Base-by-base conservation (phyloP, 2,888 invertebrate species). In the Drosophila eohydei region DNA sequence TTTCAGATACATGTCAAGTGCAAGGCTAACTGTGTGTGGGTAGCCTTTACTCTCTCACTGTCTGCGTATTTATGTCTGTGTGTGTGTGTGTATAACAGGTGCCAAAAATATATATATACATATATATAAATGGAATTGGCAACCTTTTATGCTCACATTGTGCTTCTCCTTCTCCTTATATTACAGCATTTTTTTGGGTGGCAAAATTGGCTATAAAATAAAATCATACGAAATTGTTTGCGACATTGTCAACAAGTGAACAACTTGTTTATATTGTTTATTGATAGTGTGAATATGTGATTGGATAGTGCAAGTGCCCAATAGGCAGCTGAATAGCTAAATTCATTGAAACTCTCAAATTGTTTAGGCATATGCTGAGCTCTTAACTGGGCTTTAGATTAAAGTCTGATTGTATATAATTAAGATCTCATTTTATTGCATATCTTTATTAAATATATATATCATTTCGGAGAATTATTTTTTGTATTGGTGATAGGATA, bases 181-280 rank as follows among this genome's bases (percentile, higher is more conserved):
- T 21, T 21, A 21, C 21, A 57, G n/a, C n/a, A 30, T 66, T 62
- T 50, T 44, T 34, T 38, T 56, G 40, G 59, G 59, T 9, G 34
- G 41, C 9, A 48, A 60, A 59, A 65, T 44, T 63, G 41, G 41
- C 54, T 9, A 54, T 59, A 60, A 79, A 65, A 68, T 70, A 67
- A 73, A 71, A 73, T 54, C 78, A 54, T 59, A 76, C 52, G 67
- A 83, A 66, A 50, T 68, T 60, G 56, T 46, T 62, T 60, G 44
- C 57, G 55, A 56, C 41, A 71, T 68, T 81, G 69, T 76, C 88
- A 88, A 85, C 86, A 84, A 89, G 85, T 89, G 76, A 71, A 64
- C 52, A 52, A 34, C 50, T 55, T 75, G 46, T 65, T 68, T 70
- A 71, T 50, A 71, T 52, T 52, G 38, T 11, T 30, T 69, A 38